Evolutionary conservation across 1,140 invertebrate genomes (phyloP).

Genomic region (Drosophila jambulina): DNA sequence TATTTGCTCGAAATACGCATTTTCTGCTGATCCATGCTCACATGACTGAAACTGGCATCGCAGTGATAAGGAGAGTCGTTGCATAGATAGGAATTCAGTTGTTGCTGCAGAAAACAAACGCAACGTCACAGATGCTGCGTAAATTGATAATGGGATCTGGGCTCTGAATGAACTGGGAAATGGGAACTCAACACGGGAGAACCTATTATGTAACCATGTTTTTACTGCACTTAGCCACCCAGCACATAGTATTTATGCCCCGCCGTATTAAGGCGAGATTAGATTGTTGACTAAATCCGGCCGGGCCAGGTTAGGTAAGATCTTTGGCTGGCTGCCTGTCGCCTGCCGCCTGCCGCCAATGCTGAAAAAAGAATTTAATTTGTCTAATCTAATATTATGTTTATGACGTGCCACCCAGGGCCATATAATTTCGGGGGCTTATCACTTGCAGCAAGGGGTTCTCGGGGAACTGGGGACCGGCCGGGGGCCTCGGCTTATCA

Average conservation of each 20-base stretch:
- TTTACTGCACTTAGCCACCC: constrained; percentile 21
- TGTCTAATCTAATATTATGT: constrained; percentile 60
- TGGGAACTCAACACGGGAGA: background rate
- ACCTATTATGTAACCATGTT: constrained; percentile 18
- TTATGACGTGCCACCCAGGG: constrained; percentile 50
- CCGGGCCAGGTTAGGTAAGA: constrained; percentile 39
- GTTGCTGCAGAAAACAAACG: constrained; percentile 1
- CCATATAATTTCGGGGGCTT: constrained; percentile 44
- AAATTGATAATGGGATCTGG: constrained; percentile 11
- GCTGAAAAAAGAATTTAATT: constrained; percentile 50
- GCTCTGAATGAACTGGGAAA: constrained; percentile 9
- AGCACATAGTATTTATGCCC: constrained; percentile 26
- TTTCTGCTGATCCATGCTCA: constrained; percentile 29
- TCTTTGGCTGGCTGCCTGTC: constrained; percentile 9
- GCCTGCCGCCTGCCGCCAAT: constrained; percentile 2
- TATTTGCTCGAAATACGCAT: constrained; percentile 3
- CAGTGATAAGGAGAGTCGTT: constrained; percentile 18
- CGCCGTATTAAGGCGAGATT: constrained; percentile 19
- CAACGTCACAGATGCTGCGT: constrained; percentile 32
- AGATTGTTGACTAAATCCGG: constrained; percentile 40
- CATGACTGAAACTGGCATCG: constrained; percentile 11
- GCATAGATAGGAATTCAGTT: constrained; percentile 1
- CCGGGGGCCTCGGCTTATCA: constrained; percentile 51
- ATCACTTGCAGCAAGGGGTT: constrained; percentile 49
- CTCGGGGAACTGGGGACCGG: constrained; percentile 11